Evolutionary conservation across 2,888 invertebrate species (phyloP), one percentile per base, ranked within the genome.

Genomic region (Pseudococcus viburni): DNA sequence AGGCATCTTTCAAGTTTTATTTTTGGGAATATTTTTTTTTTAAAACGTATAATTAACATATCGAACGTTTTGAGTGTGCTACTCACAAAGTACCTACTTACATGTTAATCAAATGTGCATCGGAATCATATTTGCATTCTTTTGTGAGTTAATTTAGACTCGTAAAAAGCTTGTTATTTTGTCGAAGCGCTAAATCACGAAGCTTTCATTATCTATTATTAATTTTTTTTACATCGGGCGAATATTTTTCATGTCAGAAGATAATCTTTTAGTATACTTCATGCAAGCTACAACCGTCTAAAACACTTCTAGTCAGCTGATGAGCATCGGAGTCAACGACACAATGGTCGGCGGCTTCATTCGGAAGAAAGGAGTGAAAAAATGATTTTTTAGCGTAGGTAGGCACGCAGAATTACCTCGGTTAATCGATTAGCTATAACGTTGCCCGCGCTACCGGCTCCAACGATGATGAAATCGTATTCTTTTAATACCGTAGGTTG

Each of bases 381-480:
- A 6, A 59, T 3, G 0, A 6, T 3, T 42, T 42, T 80, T 80
- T 55, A 68, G 26, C 26, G 1, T 33, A 17, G 15, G n/a, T 51
- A 4, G 80, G 42, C 68, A 73, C 68, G 68, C 33, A 26, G 15
- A 89, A 77, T 87, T 90, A 92, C 91, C 90, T 93, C 92, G 1
- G 92, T 92, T 8, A 93, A 90, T 46, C 93, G 90, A 89, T 92
- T 92, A 89, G 92, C 92, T 33, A 90, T 33, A 15, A 90, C 90
- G 84, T 90, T 89, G 9, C 90, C 90, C 2, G 94, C 94, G 0
- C 95, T 95, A 0, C 95, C 95, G 0, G 94, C 95, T 0, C 95
- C 95, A 33, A 95, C 94, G 80, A 96, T 94, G 89, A 96, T 94
- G 92, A 95, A 96, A 92, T 96, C 95, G 91, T 95, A 96, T 90